Evolutionary conservation across 1,140 invertebrate genomes (phyloP).

Genomic region (Drosophila micromelanica): DNA sequence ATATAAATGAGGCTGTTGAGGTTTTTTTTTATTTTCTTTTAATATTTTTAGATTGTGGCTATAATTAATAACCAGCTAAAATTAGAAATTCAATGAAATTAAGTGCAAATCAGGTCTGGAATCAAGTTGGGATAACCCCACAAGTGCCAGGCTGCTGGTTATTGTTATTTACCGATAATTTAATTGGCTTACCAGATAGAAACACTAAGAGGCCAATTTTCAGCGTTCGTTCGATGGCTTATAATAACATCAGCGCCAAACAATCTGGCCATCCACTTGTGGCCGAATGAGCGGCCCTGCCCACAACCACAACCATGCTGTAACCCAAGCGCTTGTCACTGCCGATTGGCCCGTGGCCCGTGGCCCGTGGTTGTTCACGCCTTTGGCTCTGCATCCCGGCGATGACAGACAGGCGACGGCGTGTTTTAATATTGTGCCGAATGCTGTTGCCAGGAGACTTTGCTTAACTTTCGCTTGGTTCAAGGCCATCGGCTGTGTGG

Average conservation of each 20-base stretch:
- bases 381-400: constrained; percentile 12
- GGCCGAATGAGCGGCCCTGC: constrained; percentile 6
- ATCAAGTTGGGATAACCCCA: neutral
- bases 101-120: neutral
- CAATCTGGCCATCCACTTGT: constrained; percentile 38
- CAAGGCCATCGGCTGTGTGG: constrained; percentile 8
- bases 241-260: constrained; percentile 29
- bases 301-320: too few relatives aligned
- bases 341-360: constrained; percentile 1
- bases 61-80: too few relatives aligned
- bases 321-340: neutral
- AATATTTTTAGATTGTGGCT: too few relatives aligned
- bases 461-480: constrained; percentile 31
- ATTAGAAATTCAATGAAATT: neutral
- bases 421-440: constrained; percentile 7
- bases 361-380: constrained; percentile 1
- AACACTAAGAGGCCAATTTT: constrained; percentile 23
- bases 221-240: constrained; percentile 9
- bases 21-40: too few relatives aligned
- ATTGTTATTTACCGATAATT: constrained; percentile 24
- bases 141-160: neutral
- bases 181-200: constrained; percentile 35
- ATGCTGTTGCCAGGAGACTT: constrained; percentile 28
- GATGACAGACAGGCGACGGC: constrained; percentile 39
- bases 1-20: too few relatives aligned